Base-by-base conservation (phyloP, 2,113 vertebrate genomes). In the Hyaena hyaena region DNA sequence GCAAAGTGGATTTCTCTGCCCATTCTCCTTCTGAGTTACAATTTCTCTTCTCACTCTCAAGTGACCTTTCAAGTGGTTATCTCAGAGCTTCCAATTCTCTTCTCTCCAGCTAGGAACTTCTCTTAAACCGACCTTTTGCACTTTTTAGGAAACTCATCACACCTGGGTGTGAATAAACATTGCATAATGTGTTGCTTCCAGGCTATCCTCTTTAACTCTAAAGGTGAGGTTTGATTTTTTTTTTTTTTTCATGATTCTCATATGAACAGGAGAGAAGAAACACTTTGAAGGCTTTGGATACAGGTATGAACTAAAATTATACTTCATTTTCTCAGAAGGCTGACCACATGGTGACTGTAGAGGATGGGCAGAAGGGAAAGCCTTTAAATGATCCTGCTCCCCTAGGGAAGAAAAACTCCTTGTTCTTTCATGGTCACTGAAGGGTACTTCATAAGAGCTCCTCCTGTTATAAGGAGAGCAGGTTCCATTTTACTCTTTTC, bases 391-490 rank as follows among this genome's bases (percentile, higher is more conserved):
- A 39, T 28, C 92, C 63, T 90, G 9, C 33, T 85, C 4, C 66
- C 28, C 2, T 11, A 33, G 23, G 8, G n/a, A 92, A 6, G 10
- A 69, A 33, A 24, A 76, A 5, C 23, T 66, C 77, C 35, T 88
- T 71, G 24, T 31, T 9, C 2, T n/a, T 87, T 69, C 23, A 6
- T 63, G 33, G 26, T 35, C 17, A 1, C n/a, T 65, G 58, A 7
- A 84, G 16, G 7, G 6, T 11, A 87, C 48, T 71, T 88, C 95
- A 50, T 86, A 26, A 80, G 43, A 77, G 7, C 10, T 58, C 45
- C 28, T 31, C 45, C 28, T 31, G 0, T 2, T 31, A 1, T 1
- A 21, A 2, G 50, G 10, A 93, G 6, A 39, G 1, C 21, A 45
- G 26, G 5, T 24, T 14, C 10, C 35, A 58, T 85, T 53, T 86